Conservation (phyloP, 2,888 invertebrate genomes). For the Pomacea canaliculata region DNA sequence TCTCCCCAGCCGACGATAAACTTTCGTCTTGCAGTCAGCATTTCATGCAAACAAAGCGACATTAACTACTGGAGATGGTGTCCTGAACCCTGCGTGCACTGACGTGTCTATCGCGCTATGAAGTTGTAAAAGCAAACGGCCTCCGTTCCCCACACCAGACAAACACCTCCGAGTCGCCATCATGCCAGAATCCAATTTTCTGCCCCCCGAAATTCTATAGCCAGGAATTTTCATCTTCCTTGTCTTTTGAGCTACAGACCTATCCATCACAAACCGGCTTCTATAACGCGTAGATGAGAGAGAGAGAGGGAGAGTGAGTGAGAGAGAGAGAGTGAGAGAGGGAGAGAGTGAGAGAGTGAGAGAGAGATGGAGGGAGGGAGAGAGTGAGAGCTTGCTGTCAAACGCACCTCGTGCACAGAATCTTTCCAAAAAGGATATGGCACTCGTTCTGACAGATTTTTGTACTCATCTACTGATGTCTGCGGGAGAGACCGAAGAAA, state of each 20-base stretch:
- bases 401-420: no score
- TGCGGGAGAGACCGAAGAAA: no score
- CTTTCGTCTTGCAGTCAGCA: no score
- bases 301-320: background rate
- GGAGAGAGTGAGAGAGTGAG: background rate
- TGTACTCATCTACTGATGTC: no score
- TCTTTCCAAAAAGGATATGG: no score
- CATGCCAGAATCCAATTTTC: conserved; percentile 28
- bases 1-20: no score
- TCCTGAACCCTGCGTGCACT: background rate
- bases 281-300: conserved; percentile 2
- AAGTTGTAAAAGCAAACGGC: conserved; percentile 22
- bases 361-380: background rate
- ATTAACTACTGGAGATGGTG: background rate
- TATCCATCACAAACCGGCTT: conserved; percentile 21
- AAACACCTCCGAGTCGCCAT: conserved; percentile 9
- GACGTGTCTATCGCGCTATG: background rate
- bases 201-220: conserved; percentile 23
- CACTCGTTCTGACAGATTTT: no score
- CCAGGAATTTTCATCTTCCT: conserved; percentile 28
- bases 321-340: background rate
- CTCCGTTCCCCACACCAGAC: background rate
- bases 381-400: background rate
- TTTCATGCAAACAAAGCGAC: no score
- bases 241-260: conserved; percentile 21